Percentiles rank a stretch among this genome's conserved stretches.
Conservation (phyloP, 2,113 vertebrate genomes). For the Chauna torquata region DNA sequence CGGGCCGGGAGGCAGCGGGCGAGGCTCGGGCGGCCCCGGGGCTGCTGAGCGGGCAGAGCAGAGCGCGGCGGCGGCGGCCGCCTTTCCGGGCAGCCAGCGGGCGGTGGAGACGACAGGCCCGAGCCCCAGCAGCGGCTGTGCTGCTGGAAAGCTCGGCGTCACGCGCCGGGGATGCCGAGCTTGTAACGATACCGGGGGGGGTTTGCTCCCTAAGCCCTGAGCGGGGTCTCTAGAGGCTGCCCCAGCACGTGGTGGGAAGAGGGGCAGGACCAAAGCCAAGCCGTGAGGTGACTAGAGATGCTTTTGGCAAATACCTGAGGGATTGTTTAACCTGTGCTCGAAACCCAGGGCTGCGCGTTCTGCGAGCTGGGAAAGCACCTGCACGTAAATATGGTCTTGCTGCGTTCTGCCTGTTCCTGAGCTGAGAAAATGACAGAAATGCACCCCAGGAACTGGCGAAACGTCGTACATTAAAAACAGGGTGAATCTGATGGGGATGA, state of each 20-base stretch:
- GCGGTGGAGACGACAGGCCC: no score
- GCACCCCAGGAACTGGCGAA: accelerated
- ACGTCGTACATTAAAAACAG: accelerated
- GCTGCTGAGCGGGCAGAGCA: not conserved
- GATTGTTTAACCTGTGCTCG: not conserved
- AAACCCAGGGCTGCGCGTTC: not conserved
- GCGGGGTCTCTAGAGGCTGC: not conserved
- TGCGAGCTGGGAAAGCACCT: not conserved
- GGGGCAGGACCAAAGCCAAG: not conserved
- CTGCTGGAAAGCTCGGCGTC: no score
- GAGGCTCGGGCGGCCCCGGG: no score
- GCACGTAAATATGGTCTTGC: accelerated
- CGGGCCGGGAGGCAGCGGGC: no score
- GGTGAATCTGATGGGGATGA: accelerated
- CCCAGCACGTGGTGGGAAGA: not conserved
- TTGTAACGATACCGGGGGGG: accelerated
- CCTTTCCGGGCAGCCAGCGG: not conserved
- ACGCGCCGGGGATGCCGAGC: accelerated
- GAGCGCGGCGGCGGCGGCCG: not conserved
- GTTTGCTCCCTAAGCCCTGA: not conserved
- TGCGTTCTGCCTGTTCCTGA: not conserved
- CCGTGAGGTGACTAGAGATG: accelerated
- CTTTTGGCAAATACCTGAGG: no score
- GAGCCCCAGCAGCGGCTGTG: accelerated
- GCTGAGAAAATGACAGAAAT: no score